A percentile compares a stretch with the other conserved stretches of the same genome.
phyloP scores from a whole-genome alignment of 2,888 invertebrate genomes.

The Phengaris alcon region DNA sequence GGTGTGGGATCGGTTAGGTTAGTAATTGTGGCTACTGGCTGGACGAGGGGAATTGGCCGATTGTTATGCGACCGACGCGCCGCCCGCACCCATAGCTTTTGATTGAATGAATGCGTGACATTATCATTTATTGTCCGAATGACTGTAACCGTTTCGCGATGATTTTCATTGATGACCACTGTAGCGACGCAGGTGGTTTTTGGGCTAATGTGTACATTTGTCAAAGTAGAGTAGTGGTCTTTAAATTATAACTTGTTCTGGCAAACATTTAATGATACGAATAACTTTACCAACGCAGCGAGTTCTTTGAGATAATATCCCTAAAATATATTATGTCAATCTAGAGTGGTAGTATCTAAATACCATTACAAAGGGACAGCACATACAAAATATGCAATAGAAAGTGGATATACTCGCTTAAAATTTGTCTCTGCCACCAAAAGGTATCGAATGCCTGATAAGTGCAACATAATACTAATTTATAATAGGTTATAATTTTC shows the following conservation, averaged over 20 bases:
- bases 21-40: constrained; percentile 70
- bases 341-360: background rate
- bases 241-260: background rate
- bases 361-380: background rate
- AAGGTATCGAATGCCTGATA: background rate
- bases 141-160: constrained; percentile 56
- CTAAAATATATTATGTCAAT: too few species aligned
- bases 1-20: constrained; percentile 60
- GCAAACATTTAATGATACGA: background rate
- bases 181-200: constrained; percentile 14
- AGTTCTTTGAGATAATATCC: too few species aligned
- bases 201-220: background rate
- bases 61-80: constrained; percentile 76
- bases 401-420: background rate
- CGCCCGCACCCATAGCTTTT: constrained; percentile 73
- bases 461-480: background rate
- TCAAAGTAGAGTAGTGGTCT: background rate
- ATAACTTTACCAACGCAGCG: background rate
- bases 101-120: constrained; percentile 73
- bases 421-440: background rate
- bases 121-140: constrained; percentile 66
- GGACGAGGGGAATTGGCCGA: constrained; percentile 77
- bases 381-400: background rate
- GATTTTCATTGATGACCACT: constrained; percentile 18
- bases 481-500: background rate